phyloP scores from a whole-genome alignment of 2,113 vertebrate genomes.

The Anolis sagrei region DNA sequence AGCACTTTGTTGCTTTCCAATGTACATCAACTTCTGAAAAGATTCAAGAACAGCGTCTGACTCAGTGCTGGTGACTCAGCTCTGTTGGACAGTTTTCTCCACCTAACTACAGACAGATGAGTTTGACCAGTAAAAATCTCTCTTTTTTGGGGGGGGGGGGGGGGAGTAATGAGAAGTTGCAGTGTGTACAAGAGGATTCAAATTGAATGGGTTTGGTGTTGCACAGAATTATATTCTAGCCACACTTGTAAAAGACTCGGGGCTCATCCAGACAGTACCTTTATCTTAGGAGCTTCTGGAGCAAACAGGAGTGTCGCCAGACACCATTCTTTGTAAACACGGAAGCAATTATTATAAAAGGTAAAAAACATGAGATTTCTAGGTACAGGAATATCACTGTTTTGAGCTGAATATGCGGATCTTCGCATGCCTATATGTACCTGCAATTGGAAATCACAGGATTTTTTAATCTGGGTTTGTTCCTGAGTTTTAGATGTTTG shows the following conservation, averaged over 20 bases:
- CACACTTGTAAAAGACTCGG: slow-evolving; percentile 1
- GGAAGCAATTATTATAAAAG: no score
- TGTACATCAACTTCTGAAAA: not conserved
- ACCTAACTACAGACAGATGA: not conserved
- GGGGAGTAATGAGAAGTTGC: not conserved
- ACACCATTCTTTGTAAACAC: no score
- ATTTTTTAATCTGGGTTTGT: no score
- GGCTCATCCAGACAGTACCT: no score
- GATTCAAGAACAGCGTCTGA: not conserved
- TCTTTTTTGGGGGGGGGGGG: not conserved
- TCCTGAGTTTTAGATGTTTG: no score
- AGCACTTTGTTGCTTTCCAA: not conserved
- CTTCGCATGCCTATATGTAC: no score
- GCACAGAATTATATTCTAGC: not conserved
- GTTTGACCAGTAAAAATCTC: not conserved
- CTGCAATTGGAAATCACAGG: no score
- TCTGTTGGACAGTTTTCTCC: not conserved
- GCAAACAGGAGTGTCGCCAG: no score
- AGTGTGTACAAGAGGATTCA: not conserved
- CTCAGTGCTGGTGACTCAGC: not conserved
- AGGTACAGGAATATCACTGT: no score
- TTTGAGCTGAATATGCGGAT: no score
- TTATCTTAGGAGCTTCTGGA: no score
- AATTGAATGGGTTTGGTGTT: not conserved
- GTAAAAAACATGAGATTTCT: no score